Conservation (phyloP, 2,888 invertebrate species). For the Diploptera punctata region DNA sequence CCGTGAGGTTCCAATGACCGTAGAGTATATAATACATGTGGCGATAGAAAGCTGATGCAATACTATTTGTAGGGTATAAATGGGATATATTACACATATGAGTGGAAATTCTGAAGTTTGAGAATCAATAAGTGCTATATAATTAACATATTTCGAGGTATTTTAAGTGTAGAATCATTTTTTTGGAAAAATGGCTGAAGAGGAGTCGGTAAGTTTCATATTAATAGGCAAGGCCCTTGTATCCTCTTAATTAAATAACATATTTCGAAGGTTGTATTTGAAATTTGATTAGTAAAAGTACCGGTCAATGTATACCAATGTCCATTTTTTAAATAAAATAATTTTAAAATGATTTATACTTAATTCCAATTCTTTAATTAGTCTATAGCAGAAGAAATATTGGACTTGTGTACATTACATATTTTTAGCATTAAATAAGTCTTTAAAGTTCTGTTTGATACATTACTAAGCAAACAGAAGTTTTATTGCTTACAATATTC, state of each 20-base stretch:
- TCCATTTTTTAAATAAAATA: too few relatives aligned
- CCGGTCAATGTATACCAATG: too few relatives aligned
- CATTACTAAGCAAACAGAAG: not conserved
- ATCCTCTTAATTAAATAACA: too few relatives aligned
- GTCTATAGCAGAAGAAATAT: not conserved
- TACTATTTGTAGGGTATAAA: conserved; percentile 14
- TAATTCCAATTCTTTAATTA: too few relatives aligned
- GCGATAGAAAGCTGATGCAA: conserved; percentile 42
- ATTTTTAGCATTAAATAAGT: not conserved
- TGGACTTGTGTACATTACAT: not conserved
- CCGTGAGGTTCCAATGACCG: not conserved
- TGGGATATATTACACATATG: not conserved
- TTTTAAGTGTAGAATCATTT: not conserved
- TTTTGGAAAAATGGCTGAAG: conserved; percentile 41
- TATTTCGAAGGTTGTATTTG: too few relatives aligned
- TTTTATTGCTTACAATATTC: not conserved
- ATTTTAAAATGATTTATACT: too few relatives aligned
- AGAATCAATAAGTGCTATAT: not conserved
- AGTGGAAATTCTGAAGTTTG: not conserved
- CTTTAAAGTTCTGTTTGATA: not conserved
- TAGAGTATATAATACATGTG: conserved; percentile 33
- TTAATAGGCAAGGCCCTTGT: not conserved
- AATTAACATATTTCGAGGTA: not conserved
- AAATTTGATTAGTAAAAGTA: too few relatives aligned
- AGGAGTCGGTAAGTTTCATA: conserved; percentile 40